Base-by-base conservation (phyloP, 2,113 vertebrate genomes). In the Notarius lentiginosus region DNA sequence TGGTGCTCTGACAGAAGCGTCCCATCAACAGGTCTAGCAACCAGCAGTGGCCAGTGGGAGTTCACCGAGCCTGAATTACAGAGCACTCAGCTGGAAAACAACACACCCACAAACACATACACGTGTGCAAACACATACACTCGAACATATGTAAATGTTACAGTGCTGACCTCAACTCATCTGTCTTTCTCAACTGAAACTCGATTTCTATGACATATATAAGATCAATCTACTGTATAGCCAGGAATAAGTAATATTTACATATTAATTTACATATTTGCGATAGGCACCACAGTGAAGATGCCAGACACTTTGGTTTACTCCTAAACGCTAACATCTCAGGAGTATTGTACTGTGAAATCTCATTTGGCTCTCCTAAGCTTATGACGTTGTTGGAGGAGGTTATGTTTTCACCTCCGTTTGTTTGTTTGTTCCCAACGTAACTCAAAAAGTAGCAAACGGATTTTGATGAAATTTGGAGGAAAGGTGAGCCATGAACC, bases 1-100 rank as follows among this genome's bases (percentile, higher is more conserved):
- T 90, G 92, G 94, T 66, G 84, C 91, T 95, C 91, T 90, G 95
- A 96, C 94, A 87, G 91, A 93, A 93, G 95, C 92, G 92, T 91
- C 93, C 95, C 94, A 90, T 95, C 94, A 95, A 95, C 94, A 95
- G 94, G 95, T 95, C 93, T 92, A 89, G 83, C 7, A 92, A 93
- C 72, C 83, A 82, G 87, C 79, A 73, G 84, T 85, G 86, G 84
- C 63, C 58, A 87, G 91, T 79, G 75, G 87, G 86, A 88, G 87
- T 89, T 87, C 91, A 83, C 84, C 77, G 89, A 90, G 89, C 83
- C 89, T 90, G 91, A 89, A 90, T 93, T 92, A 91, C 86, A 61
- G 77, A 55, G 76, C 73, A 77, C 90, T 86, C 89, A 85, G 81
- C 60, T 77, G 83, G 88, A 91, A 90, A 91, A 91, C 89, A 85